A percentile compares a stretch with the other conserved stretches of the same genome.
phyloP scores from a whole-genome alignment of 2,888 invertebrate species.

The Ametastegia equiseti region DNA sequence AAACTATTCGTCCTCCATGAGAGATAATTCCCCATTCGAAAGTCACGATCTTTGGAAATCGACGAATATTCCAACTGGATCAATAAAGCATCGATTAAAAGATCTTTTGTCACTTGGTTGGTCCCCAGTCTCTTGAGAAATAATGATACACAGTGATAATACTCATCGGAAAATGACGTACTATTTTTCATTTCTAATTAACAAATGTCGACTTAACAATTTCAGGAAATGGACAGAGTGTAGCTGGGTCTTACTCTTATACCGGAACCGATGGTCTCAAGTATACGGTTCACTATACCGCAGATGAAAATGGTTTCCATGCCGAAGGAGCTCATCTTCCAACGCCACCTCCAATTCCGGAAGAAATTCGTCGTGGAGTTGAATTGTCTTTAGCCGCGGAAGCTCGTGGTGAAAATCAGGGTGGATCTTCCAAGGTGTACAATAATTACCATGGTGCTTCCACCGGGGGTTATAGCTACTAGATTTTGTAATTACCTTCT shows the following conservation, averaged over 20 bases:
- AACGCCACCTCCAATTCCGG: conserved; percentile 47
- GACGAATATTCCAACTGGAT: too few species aligned
- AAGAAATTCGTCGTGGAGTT: conserved; percentile 48
- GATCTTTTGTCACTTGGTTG: too few species aligned
- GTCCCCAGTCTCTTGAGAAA: too few species aligned
- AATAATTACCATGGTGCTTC: conserved; percentile 2
- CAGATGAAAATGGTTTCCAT: conserved; percentile 48
- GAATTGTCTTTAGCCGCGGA: conserved; percentile 48
- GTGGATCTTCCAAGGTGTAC: conserved; percentile 14
- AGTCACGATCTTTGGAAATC: neutral
- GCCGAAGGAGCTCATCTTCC: conserved; percentile 49
- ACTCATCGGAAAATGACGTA: too few species aligned
- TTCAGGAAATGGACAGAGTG: conserved; percentile 24
- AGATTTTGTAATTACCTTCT: too few species aligned
- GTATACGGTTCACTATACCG: conserved; percentile 45
- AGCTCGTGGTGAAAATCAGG: conserved; percentile 48
- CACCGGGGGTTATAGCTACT: conserved; percentile 25
- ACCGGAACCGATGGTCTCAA: conserved; percentile 47
- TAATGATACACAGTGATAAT: too few species aligned
- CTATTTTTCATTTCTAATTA: neutral
- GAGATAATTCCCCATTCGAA: neutral
- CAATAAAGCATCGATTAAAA: too few species aligned
- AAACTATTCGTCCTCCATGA: too few species aligned
- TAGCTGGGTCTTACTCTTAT: conserved; percentile 43
- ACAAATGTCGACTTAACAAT: neutral